A percentile compares a stretch with the other conserved stretches of the same genome.
Evolutionary conservation across 2,888 invertebrate genomes (phyloP).

Genomic region (Hydroisotoma schaefferi): DNA sequence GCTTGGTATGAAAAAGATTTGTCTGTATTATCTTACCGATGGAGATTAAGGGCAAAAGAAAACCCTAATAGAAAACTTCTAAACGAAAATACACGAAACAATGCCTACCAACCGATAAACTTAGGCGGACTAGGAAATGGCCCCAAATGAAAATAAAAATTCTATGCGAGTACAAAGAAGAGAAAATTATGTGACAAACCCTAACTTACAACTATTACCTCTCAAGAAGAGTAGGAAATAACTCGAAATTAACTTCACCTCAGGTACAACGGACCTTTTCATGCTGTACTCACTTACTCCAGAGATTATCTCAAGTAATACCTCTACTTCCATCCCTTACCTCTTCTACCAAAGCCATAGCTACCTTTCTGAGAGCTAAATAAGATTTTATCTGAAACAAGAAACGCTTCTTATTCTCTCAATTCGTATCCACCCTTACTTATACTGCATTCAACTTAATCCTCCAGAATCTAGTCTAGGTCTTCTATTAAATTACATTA

Average conservation of each 20-base stretch:
- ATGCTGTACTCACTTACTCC: no score
- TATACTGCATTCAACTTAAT: background rate
- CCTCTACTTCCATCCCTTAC: no score
- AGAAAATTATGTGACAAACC: slow-evolving; percentile 1
- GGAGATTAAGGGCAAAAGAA: no score
- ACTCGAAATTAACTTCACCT: slow-evolving; percentile 2
- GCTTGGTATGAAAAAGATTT: no score
- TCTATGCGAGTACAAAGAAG: background rate
- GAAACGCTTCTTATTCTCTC: background rate
- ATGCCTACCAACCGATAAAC: no score
- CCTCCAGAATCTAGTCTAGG: background rate
- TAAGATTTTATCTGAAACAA: background rate
- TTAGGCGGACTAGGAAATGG: no score
- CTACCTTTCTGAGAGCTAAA: background rate
- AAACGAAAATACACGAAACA: no score
- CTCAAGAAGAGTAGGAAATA: slow-evolving; percentile 1
- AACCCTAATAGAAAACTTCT: no score
- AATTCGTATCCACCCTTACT: background rate
- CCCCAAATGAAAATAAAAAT: no score
- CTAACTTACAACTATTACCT: background rate
- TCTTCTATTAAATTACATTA: slow-evolving; percentile 2
- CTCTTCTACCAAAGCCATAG: no score
- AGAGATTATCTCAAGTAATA: background rate
- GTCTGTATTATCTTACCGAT: no score
- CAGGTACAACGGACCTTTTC: background rate